These are phyloP conservation scores for Leucosticte australis DNA, from an alignment of 2,113 vertebrate genomes.

Conservation along the genomic window DNA sequence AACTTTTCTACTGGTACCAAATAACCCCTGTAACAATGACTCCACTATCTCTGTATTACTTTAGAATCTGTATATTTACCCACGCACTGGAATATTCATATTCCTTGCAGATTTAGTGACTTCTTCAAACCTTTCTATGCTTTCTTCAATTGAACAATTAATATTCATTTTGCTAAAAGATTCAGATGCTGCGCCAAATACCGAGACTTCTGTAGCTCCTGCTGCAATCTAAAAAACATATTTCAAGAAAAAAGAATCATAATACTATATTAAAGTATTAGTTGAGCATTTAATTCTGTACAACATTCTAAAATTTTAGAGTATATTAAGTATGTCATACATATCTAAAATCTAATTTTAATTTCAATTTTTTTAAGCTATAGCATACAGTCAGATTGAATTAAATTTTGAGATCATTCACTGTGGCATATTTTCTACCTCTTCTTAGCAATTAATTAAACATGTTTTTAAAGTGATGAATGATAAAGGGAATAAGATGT, in stretches of 20 bases:
- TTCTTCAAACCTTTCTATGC: conserved; percentile 87
- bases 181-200: conserved; percentile 94
- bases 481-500: neutral
- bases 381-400: neutral
- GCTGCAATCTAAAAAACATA: conserved; percentile 84
- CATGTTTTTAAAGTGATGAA: neutral
- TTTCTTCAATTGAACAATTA: conserved; percentile 95
- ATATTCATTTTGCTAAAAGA: conserved; percentile 90
- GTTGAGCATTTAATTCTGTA: neutral
- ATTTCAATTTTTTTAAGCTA: neutral
- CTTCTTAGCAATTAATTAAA: neutral
- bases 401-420: neutral
- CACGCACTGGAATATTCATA: conserved; percentile 86
- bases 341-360: neutral
- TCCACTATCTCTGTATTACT: neutral
- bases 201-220: conserved; percentile 89
- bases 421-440: neutral
- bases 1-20: neutral
- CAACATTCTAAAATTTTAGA: neutral
- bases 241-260: neutral
- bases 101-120: conserved; percentile 82
- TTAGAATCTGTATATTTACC: conserved; percentile 75
- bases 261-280: neutral
- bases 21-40: rapidly evolving
- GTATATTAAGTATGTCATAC: neutral